A percentile compares a stretch with the other conserved stretches of the same genome.
Evolutionary conservation across 2,888 invertebrate species (phyloP).

Genomic region (Drosophila borborema): DNA sequence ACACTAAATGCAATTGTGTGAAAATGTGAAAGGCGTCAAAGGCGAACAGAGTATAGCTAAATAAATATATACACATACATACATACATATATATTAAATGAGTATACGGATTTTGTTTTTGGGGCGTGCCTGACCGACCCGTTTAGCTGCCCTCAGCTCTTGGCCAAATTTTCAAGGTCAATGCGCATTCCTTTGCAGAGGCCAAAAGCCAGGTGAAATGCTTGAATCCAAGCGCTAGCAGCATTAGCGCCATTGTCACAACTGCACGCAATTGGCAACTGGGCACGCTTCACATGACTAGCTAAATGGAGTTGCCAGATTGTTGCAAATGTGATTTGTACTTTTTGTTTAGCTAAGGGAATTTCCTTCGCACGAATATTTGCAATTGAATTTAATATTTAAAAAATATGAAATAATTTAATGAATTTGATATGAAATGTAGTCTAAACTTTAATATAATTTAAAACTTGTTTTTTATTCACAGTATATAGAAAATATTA

Average conservation of each 20-base stretch:
- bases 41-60: slow-evolving; percentile 11
- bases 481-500: no score
- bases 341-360: no score
- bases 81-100: neutral
- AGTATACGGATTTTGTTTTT: slow-evolving; percentile 21
- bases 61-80: neutral
- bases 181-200: slow-evolving; percentile 15
- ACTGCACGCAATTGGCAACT: slow-evolving; percentile 6
- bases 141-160: slow-evolving; percentile 37
- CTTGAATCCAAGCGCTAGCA: neutral
- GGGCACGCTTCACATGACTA: neutral
- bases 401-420: no score
- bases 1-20: slow-evolving; percentile 20
- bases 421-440: no score
- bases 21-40: slow-evolving; percentile 49
- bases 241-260: neutral
- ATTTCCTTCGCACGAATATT: no score
- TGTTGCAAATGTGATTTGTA: neutral
- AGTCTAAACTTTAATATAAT: no score
- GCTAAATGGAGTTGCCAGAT: neutral
- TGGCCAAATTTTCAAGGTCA: slow-evolving; percentile 63
- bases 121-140: slow-evolving; percentile 69
- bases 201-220: slow-evolving; percentile 2
- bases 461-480: no score
- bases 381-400: no score